These are phyloP conservation scores for Diorhabda carinulata DNA, from an alignment of 1,140 invertebrate genomes.

Conservation along the genomic window DNA sequence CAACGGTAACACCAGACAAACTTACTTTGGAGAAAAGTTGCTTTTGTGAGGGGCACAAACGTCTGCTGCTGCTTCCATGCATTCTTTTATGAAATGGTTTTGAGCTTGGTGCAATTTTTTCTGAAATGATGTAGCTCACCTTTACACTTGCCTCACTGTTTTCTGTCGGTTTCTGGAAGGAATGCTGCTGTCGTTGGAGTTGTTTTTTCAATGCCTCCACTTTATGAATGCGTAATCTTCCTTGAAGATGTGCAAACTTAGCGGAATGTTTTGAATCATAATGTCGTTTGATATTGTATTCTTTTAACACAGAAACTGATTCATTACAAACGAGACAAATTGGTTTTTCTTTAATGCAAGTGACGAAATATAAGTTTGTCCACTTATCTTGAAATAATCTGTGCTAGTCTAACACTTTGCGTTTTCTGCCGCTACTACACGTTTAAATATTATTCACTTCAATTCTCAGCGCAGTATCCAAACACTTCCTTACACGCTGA, in stretches of 20 bases:
- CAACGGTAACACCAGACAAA: too few species aligned
- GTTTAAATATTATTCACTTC: too few species aligned
- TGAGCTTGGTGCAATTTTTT: conserved; percentile 31
- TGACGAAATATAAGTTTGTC: conserved; percentile 1
- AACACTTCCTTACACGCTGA: too few species aligned
- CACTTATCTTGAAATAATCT: conserved; percentile 6
- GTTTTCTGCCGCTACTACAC: not conserved
- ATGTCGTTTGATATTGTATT: too few species aligned
- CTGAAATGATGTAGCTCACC: conserved; percentile 29
- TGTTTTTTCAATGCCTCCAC: conserved; percentile 1
- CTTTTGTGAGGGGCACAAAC: too few species aligned
- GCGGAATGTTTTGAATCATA: too few species aligned
- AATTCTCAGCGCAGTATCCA: too few species aligned
- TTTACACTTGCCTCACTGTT: conserved; percentile 18
- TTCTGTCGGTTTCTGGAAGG: conserved; percentile 6
- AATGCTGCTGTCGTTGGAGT: not conserved
- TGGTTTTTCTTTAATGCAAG: conserved; percentile 3
- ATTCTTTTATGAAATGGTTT: conserved; percentile 39
- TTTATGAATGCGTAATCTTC: not conserved
- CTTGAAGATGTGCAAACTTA: not conserved
- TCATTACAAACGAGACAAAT: not conserved
- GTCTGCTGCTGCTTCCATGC: conserved; percentile 21
- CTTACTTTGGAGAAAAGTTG: too few species aligned
- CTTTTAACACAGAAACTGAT: too few species aligned
- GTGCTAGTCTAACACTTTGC: not conserved